Percentiles rank a stretch among this genome's conserved stretches.
Conservation (phyloP, 2,888 invertebrate genomes). For the Agrotis clavis region DNA sequence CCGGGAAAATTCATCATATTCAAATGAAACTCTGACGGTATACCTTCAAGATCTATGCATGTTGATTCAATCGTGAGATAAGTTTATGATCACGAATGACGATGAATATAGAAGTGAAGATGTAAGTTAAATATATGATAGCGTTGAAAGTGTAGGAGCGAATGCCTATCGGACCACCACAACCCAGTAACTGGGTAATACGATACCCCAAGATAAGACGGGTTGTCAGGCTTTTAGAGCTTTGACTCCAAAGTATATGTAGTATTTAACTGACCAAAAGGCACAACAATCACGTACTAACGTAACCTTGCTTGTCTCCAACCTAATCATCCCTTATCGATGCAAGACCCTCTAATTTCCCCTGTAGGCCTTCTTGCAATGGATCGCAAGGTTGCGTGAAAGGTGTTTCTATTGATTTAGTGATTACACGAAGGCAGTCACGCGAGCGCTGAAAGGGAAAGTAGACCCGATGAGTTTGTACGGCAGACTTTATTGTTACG, state of each 20-base stretch:
- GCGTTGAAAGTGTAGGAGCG: too few relatives aligned
- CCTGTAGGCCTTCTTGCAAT: slow-evolving; percentile 35
- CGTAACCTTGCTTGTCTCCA: slow-evolving; percentile 32
- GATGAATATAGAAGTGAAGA: neutral
- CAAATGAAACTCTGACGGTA: slow-evolving; percentile 18
- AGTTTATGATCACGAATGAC: neutral
- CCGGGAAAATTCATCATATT: slow-evolving; percentile 8
- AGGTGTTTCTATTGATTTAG: slow-evolving; percentile 75
- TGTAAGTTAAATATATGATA: neutral
- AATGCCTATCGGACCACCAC: too few relatives aligned
- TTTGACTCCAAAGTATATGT: too few relatives aligned
- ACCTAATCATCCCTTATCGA: slow-evolving; percentile 21
- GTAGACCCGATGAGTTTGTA: slow-evolving; percentile 33
- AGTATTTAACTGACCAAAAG: neutral
- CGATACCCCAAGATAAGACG: neutral
- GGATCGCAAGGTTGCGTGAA: slow-evolving; percentile 53
- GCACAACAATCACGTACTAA: neutral
- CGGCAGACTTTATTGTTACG: slow-evolving; percentile 24
- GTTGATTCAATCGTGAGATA: slow-evolving; percentile 38
- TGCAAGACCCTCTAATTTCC: slow-evolving; percentile 36
- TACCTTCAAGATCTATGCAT: slow-evolving; percentile 21
- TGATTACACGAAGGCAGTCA: slow-evolving; percentile 69
- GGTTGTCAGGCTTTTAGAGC: neutral
- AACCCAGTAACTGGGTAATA: neutral
- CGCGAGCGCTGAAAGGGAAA: slow-evolving; percentile 63